Evolutionary conservation across 2,888 invertebrate species (phyloP).

Genomic region (Sturmia bella): DNA sequence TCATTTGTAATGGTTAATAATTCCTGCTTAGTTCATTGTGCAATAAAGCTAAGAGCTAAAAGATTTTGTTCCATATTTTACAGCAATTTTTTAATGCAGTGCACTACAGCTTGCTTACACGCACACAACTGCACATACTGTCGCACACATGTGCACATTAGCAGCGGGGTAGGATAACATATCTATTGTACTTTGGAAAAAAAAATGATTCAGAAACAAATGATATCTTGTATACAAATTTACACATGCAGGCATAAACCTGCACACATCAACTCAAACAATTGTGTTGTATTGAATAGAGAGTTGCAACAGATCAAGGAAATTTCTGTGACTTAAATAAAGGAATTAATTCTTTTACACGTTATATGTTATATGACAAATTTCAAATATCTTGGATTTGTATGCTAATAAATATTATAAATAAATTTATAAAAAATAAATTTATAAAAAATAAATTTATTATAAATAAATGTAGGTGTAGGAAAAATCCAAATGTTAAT

Average conservation of each 20-base stretch:
- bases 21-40: conserved; percentile 43
- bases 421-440: no score
- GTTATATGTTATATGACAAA: no score
- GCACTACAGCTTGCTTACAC: conserved; percentile 27
- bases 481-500: no score
- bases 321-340: conserved; percentile 1
- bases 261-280: conserved; percentile 4
- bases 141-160: not conserved
- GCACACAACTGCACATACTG: not conserved
- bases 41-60: conserved; percentile 38
- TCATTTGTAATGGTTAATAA: conserved; percentile 43
- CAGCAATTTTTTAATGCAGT: conserved; percentile 54
- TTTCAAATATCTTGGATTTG: no score
- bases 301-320: conserved; percentile 27
- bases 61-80: conserved; percentile 52
- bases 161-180: not conserved
- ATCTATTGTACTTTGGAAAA: not conserved
- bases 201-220: conserved; percentile 17
- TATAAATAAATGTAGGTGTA: no score
- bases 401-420: no score
- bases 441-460: no score
- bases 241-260: not conserved
- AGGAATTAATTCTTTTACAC: conserved; percentile 30
- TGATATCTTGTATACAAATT: conserved; percentile 22
- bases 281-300: conserved; percentile 21